phyloP scores from a whole-genome alignment of 2,888 invertebrate species.

The Phymatocera aterrima region DNA sequence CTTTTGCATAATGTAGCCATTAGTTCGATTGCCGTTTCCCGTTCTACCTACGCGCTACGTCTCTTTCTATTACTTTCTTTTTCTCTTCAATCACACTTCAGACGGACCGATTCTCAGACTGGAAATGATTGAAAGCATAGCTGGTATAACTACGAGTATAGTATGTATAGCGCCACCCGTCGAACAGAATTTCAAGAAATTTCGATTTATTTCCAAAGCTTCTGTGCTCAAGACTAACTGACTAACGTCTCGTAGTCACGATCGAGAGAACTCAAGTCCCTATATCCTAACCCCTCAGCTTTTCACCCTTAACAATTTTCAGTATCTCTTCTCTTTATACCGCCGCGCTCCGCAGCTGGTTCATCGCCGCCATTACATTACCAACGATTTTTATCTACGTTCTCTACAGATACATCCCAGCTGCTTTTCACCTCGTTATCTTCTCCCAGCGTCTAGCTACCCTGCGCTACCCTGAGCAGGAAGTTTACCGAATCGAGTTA shows the following conservation, averaged over 20 bases:
- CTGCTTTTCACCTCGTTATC: too few relatives aligned
- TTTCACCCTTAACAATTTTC: neutral
- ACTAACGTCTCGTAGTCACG: neutral
- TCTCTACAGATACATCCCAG: neutral
- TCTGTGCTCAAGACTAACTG: neutral
- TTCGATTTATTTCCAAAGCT: neutral
- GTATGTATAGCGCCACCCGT: neutral
- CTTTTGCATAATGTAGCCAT: constrained; percentile 23
- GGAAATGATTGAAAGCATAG: neutral
- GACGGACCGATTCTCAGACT: neutral
- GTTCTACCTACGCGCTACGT: too few relatives aligned
- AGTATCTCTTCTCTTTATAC: neutral
- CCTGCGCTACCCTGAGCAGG: neutral
- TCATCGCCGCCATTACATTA: neutral
- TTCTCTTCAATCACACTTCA: constrained; percentile 1
- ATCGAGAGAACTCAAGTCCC: neutral
- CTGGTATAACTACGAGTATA: neutral
- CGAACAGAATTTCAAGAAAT: neutral
- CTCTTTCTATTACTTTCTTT: neutral
- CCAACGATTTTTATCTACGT: neutral
- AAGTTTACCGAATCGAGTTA: too few relatives aligned
- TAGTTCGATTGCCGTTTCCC: constrained; percentile 19
- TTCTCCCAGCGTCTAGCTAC: too few relatives aligned
- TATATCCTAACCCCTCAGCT: neutral
- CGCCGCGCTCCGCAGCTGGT: neutral